A percentile compares a stretch with the other conserved stretches of the same genome.
These are phyloP conservation scores for Chrysemys picta DNA, from an alignment of 2,113 vertebrate species.

Conservation along the genomic window DNA sequence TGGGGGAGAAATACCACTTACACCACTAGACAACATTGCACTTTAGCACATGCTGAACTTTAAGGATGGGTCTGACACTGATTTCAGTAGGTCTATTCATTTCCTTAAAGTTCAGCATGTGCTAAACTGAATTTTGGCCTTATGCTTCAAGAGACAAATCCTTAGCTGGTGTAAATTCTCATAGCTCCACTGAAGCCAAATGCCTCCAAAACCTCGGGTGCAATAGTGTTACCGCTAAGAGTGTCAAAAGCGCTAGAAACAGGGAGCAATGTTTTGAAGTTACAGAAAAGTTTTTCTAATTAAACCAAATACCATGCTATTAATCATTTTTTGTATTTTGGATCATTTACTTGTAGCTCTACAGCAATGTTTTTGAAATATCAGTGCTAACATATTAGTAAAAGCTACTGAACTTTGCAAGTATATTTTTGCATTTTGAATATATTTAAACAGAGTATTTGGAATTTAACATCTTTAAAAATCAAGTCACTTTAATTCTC, in stretches of 20 bases:
- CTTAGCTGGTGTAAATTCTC: not conserved
- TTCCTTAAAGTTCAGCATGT: not conserved
- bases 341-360: not conserved
- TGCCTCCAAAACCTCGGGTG: not conserved
- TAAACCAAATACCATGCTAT: not conserved
- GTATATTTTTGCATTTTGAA: constrained; percentile 31
- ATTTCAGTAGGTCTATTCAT: not conserved
- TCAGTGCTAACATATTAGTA: not conserved
- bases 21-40: not conserved
- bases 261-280: not conserved
- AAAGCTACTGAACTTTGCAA: not conserved
- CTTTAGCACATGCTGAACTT: not conserved
- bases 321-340: not conserved
- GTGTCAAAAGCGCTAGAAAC: not conserved
- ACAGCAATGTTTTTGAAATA: constrained; percentile 22
- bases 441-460: not conserved
- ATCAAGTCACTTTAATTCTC: constrained; percentile 39
- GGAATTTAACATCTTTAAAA: constrained; percentile 28
- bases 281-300: not conserved
- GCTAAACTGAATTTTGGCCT: not conserved
- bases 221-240: constrained; percentile 7
- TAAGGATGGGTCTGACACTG: not conserved
- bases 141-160: not conserved
- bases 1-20: not conserved
- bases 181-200: not conserved